Conservation (phyloP, 2,797 vertebrate species). For the Callimico goeldii region DNA sequence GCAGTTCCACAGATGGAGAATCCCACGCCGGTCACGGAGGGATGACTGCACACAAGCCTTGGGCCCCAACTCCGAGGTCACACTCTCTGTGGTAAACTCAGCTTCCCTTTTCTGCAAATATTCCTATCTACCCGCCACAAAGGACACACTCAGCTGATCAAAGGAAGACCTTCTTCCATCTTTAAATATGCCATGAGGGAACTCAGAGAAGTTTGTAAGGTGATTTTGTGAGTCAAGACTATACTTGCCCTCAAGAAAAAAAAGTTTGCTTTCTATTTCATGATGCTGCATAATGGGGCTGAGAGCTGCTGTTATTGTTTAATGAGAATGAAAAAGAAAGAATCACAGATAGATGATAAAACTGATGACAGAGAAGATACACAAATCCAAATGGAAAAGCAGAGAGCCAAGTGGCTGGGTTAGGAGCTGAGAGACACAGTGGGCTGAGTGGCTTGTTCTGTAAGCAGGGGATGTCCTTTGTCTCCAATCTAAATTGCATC, state of each 20-base stretch:
- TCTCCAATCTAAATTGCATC: not conserved
- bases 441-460: not conserved
- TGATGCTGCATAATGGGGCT: not conserved
- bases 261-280: not conserved
- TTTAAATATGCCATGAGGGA: not conserved
- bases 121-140: not conserved
- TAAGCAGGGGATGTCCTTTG: not conserved
- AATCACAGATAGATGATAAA: fast-evolving
- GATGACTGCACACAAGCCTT: fast-evolving
- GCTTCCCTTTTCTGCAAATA: not conserved
- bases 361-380: not conserved
- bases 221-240: not conserved
- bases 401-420: not conserved
- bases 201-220: not conserved
- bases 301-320: not conserved
- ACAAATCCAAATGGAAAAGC: not conserved
- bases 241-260: not conserved
- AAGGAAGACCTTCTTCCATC: not conserved
- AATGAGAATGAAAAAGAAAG: not conserved
- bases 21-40: fast-evolving
- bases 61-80: no score
- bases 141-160: not conserved
- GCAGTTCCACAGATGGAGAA: fast-evolving
- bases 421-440: not conserved
- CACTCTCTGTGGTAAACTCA: not conserved